Evolutionary conservation across 2,797 vertebrate genomes (phyloP), one percentile per base, ranked within the genome.

Genomic region (Propithecus perrieri): DNA sequence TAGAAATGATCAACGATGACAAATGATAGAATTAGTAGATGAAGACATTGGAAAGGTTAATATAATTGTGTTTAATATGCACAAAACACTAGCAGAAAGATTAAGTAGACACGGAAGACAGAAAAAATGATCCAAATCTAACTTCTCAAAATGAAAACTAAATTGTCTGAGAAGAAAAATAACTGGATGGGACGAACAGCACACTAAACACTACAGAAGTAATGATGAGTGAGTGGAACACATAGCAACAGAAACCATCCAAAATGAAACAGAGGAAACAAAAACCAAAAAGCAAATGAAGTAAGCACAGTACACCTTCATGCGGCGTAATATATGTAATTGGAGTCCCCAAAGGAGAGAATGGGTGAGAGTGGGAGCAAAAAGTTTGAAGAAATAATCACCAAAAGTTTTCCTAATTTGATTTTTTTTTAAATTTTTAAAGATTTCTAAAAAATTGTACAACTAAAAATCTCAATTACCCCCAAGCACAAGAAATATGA

Each of bases 331-430:
- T 4, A 41, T 15, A 7, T 9, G 12, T 48, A 38, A 38, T 1
- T 87, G 12, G 10, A 59, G 15, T 61, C 22, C n/a, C 4, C 22
- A 33, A n/a, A 46, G 2, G 30, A 80, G 33, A 83, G 50, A 81
- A 53, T 7, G 5, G 8, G 12, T 24, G 26, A 3, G 11, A 9
- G 7, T 13, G 35, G 20, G 20, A 9, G 2, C 22, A 10, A 50
- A 69, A 26, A 41, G 2, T 17, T 50, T 61, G n/a, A 94, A 87
- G 61, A 81, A 86, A 84, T 67, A 89, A 57, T 81, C 38, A 11
- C 24, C 67, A 30, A 4, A 30, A 55, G 38, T 41, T 84, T 75
- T 43, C 10, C 63, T 78, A 55, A 53, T 63, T 53, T 75, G 41
- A 84, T 41, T 59, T 85, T 78, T 7, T 1, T 6, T 6, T 6